A percentile compares a stretch with the other conserved stretches of the same genome.
phyloP scores from a whole-genome alignment of 2,797 vertebrate species.

The Arrhamphus sclerolepis region DNA sequence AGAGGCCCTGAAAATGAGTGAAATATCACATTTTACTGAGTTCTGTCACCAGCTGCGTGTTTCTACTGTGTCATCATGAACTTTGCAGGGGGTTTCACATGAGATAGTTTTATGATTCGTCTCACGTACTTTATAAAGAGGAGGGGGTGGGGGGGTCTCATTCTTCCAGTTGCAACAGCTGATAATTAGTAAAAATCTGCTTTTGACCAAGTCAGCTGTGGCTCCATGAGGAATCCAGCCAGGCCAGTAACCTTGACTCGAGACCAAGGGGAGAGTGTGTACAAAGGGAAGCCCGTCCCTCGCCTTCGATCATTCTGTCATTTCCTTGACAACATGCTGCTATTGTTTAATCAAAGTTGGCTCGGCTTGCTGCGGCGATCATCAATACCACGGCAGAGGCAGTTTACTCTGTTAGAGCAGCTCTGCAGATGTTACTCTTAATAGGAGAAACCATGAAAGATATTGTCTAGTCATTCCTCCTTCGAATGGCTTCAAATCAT shows the following conservation, averaged over 20 bases:
- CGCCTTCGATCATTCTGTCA: slow-evolving; percentile 4
- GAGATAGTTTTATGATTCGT: no score
- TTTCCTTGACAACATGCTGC: slow-evolving; percentile 30
- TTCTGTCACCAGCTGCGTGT: no score
- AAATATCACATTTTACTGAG: no score
- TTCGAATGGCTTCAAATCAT: slow-evolving; percentile 10
- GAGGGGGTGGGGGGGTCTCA: no score
- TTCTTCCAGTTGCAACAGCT: slow-evolving; percentile 6
- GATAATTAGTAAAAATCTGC: slow-evolving; percentile 16
- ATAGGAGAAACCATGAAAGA: background rate
- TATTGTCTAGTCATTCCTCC: background rate
- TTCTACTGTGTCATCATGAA: no score
- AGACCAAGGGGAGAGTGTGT: slow-evolving; percentile 52
- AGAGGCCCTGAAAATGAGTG: no score
- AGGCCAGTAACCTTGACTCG: slow-evolving; percentile 47
- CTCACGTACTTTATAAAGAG: background rate
- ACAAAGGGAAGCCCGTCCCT: slow-evolving; percentile 64
- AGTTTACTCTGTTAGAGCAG: background rate
- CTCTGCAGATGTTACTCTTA: background rate
- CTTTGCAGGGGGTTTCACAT: no score
- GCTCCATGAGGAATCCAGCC: slow-evolving; percentile 37
- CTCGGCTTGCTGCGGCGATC: slow-evolving; percentile 4
- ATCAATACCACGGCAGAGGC: background rate
- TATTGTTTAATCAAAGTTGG: slow-evolving; percentile 31
- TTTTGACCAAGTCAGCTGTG: slow-evolving; percentile 20